Conservation (phyloP, 2,797 vertebrate species). For the Myotis pilosus region DNA sequence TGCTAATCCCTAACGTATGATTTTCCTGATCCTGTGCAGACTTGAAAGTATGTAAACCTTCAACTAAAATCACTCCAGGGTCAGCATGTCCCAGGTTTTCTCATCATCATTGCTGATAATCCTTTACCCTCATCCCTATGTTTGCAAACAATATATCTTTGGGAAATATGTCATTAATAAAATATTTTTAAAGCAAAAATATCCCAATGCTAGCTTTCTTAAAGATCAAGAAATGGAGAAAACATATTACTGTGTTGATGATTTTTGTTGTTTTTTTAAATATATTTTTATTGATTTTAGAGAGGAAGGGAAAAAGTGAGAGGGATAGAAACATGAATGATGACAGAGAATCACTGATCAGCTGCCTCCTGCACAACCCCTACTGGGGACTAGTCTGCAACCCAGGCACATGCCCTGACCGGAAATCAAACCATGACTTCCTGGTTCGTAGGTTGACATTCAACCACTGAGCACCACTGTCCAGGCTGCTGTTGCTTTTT, state of each 20-base stretch:
- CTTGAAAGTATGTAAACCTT: neutral
- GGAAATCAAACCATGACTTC: no score
- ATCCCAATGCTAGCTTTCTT: neutral
- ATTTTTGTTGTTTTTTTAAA: no score
- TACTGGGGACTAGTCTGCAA: no score
- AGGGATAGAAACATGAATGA: no score
- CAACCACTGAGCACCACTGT: no score
- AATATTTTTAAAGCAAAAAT: neutral
- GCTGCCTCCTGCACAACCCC: no score
- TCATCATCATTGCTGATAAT: neutral
- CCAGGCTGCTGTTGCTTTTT: neutral
- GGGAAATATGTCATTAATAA: neutral
- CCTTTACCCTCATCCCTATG: neutral
- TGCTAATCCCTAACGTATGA: neutral
- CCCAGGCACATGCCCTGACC: no score
- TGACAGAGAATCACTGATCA: no score
- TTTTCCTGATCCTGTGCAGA: conserved; percentile 21
- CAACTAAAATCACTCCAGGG: neutral
- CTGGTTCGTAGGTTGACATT: no score
- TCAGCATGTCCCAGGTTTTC: neutral
- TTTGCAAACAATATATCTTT: neutral
- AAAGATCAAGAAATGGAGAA: neutral
- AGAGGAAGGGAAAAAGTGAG: no score
- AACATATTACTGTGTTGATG: neutral
- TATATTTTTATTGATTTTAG: no score